Percentiles rank a stretch among this genome's conserved stretches.
These are phyloP conservation scores for Drosophila silvestris DNA, from an alignment of 2,888 invertebrate genomes.

Conservation along the genomic window DNA sequence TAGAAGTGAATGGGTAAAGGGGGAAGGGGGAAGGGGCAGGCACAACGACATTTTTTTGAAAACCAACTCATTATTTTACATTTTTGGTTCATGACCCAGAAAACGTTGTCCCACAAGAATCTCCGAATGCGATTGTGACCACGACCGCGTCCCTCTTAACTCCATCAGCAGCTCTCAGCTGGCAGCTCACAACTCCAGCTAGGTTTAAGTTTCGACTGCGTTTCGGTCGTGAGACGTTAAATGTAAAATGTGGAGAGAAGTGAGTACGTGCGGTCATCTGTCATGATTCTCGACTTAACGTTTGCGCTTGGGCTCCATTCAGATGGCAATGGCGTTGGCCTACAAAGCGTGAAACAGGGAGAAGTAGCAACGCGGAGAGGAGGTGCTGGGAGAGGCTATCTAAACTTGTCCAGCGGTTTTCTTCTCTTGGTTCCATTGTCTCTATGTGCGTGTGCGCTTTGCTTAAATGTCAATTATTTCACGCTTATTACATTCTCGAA, in stretches of 20 bases:
- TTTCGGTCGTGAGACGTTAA: conserved; percentile 59
- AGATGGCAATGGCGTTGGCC: conserved; percentile 52
- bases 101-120: conserved; percentile 53
- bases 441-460: conserved; percentile 73
- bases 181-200: background rate
- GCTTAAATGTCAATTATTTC: conserved; percentile 81
- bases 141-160: conserved; percentile 2
- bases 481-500: conserved; percentile 76
- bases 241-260: conserved; percentile 49
- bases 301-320: conserved; percentile 30
- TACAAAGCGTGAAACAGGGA: conserved; percentile 46
- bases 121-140: conserved; percentile 12
- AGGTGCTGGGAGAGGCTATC: background rate
- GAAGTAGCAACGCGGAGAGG: background rate
- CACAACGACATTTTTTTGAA: conserved; percentile 45
- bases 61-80: conserved; percentile 74
- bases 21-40: conserved; percentile 3
- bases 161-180: background rate
- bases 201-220: conserved; percentile 44
- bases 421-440: conserved; percentile 57
- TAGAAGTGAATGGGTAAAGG: background rate
- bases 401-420: conserved; percentile 29
- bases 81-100: conserved; percentile 78
- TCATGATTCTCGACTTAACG: conserved; percentile 69
- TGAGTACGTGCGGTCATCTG: conserved; percentile 80